Base-by-base conservation (phyloP, 2,113 vertebrate genomes). In the Microtus montanus region DNA sequence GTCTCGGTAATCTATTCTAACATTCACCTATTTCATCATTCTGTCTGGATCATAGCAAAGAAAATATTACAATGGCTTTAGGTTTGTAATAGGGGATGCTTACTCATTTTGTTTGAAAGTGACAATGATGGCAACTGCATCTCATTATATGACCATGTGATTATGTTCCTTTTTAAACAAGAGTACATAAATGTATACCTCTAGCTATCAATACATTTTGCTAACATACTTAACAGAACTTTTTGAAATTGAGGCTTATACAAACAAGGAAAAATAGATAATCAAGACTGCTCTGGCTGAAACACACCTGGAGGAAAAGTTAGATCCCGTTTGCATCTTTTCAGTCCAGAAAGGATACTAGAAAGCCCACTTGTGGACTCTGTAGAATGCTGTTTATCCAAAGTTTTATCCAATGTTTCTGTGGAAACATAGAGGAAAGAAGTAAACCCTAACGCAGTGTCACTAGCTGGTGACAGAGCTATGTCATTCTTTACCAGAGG, bases 11-110 rank as follows among this genome's bases (percentile, higher is more conserved):
- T 82, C 19, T 63, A 70, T 54, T 83, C 47, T 73, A 15, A 38
- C 24, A 68, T 74, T 93, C 71, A 49, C 33, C 22, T 77, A 90
- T 92, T 38, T 61, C 52, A n/a, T 73, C 64, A 70, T 90, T 80
- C 26, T 64, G 7, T 44, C 28, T 6, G 15, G 82, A 77, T 84
- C 9, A 5, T 64, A 63, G 75, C 35, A 79, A 90, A 75, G 41
- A 84, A 88, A 93, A 66, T 75, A 14, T 2, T 52, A 17, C 11
- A 44, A 26, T 47, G n/a, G 6, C 20, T 73, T 92, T 64, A 58
- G 61, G 44, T 74, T 90, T 41, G 44, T 44, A 11, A 26, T 22
- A 58, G 9, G 12, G 2, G 8, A 41, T 41, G 12, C 61, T 86
- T 73, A 44, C n/a, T 35, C 8, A 12, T 5, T 64, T 14, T 78